A percentile compares a stretch with the other conserved stretches of the same genome.
Conservation (phyloP, 2,797 vertebrate genomes). For the Acanthis flammea region DNA sequence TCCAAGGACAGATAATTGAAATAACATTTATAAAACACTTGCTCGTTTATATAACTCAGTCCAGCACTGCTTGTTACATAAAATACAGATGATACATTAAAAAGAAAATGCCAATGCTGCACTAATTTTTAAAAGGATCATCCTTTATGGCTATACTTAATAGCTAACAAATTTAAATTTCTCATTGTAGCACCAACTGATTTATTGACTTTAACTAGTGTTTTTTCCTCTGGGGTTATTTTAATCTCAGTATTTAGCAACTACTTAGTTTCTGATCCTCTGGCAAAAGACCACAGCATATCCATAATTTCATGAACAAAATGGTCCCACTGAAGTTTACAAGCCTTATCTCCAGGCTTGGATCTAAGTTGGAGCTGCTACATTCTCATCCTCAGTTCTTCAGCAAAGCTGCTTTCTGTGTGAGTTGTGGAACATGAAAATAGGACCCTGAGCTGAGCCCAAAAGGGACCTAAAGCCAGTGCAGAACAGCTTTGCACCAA, state of each 20-base stretch:
- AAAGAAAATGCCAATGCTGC: neutral
- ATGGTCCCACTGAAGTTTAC: neutral
- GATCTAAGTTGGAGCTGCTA: neutral
- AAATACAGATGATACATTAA: neutral
- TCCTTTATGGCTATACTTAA: neutral
- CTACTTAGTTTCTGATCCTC: neutral
- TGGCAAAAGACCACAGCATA: neutral
- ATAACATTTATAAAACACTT: neutral
- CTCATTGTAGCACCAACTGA: neutral
- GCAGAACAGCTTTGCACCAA: neutral
- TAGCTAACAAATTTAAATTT: neutral
- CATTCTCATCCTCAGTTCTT: neutral
- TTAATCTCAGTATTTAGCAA: neutral
- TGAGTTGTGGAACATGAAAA: neutral
- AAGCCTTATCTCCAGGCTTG: neutral
- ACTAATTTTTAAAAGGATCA: neutral
- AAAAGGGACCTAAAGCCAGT: neutral
- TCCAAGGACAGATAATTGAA: constrained; percentile 38
- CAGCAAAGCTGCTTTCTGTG: neutral
- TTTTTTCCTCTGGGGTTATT: neutral
- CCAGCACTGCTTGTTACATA: neutral
- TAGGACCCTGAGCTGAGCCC: neutral
- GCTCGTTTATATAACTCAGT: neutral
- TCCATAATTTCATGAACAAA: neutral
- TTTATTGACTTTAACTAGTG: neutral